Conservation (phyloP, 2,113 vertebrate species). For the Oxyura jamaicensis region DNA sequence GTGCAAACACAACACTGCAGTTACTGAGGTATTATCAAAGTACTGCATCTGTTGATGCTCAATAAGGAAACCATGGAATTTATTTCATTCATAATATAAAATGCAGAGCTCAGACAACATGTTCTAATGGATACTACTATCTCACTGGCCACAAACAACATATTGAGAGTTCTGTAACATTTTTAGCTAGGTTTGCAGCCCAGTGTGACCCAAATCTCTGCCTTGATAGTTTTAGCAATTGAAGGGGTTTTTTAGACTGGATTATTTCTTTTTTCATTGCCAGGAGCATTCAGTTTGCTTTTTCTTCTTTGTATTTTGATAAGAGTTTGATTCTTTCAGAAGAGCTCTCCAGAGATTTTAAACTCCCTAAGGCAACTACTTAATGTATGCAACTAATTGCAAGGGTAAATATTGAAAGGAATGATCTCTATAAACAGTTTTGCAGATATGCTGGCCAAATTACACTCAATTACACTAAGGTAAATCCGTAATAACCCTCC, state of each 20-base stretch:
- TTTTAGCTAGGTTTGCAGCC: not conserved
- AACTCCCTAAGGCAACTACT: conserved; percentile 42
- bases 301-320: conserved; percentile 60
- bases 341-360: conserved; percentile 46
- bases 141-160: not conserved
- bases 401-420: conserved; percentile 64
- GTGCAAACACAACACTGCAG: not conserved
- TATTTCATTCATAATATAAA: conserved; percentile 1
- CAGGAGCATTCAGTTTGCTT: conserved; percentile 26
- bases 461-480: conserved; percentile 28
- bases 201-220: not conserved
- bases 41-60: not conserved
- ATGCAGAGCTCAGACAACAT: not conserved
- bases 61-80: not conserved
- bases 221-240: not conserved
- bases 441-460: conserved; percentile 51
- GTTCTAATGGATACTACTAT: not conserved
- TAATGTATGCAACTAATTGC: conserved; percentile 60
- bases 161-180: not conserved
- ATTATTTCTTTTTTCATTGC: conserved; percentile 36
- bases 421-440: conserved; percentile 50
- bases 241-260: conserved; percentile 14
- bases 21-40: not conserved
- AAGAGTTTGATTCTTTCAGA: conserved; percentile 58
- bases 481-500: conserved; percentile 43